Base-by-base conservation (phyloP, 2,113 vertebrate species). In the Chrysochloris asiatica region DNA sequence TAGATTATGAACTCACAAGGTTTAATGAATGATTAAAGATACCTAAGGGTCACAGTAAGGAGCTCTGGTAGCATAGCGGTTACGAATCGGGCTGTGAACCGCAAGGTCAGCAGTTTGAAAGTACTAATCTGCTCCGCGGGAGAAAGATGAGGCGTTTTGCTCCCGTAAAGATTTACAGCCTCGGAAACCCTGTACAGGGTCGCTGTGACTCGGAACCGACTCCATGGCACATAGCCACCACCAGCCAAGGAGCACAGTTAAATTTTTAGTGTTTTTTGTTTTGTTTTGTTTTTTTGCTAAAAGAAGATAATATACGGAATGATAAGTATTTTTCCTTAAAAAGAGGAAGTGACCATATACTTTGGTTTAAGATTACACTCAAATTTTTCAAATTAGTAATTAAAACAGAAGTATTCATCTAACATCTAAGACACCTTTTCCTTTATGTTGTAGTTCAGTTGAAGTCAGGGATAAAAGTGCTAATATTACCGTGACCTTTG, bases 301-400 rank as follows among this genome's bases (percentile, higher is more conserved):
- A 87, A 88, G 26, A 82, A 72, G 63, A 80, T 45, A 38, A 78
- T 47, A 26, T 26, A 8, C 59, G 71, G 89, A 82, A 83, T 73
- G 89, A 79, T 56, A 94, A 36, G 36, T 69, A 59, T 3, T 83
- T 79, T 36, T 89, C 28, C 22, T 91, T 48, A 2, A 65, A 63
- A 90, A 83, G 47, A 87, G 71, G 36, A 87, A 87, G 71, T 81
- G 45, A 81, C 26, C 11, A n/a, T 65, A 36, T 47, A 48, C 45
- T 93, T 92, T 84, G 33, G 14, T 84, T 81, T 84, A 71, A n/a
- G 54, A 22, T n/a, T 77, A 1, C 19, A 41, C 36, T 90, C 63
- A 93, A 33, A 84, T 91, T n/a, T n/a, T n/a, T 93, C 59, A 84
- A 90, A 52, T 84, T 84, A 82, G 56, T 86, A 71, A 72, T 69